Evolutionary conservation across 2,113 vertebrate species (phyloP).

Genomic region (Arothron firmamentum): DNA sequence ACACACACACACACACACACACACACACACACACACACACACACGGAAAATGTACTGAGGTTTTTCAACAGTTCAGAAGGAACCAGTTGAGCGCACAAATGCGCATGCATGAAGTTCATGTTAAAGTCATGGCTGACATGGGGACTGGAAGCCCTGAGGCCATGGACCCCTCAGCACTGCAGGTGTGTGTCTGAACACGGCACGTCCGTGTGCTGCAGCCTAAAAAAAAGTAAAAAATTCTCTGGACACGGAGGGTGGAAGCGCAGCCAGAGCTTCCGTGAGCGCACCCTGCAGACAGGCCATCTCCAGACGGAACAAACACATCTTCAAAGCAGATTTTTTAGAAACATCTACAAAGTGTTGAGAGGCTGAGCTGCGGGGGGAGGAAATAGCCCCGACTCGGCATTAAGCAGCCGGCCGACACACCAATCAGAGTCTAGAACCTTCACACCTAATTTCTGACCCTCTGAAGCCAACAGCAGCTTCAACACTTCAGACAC

Average conservation of each 20-base stretch:
- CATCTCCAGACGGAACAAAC: conserved; percentile 22
- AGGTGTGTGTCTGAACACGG: too few species aligned
- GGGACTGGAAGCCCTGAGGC: too few species aligned
- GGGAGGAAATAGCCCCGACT: conserved; percentile 1
- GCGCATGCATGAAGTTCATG: too few species aligned
- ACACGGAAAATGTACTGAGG: not conserved
- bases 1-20: too few species aligned
- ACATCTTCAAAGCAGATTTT: conserved; percentile 28
- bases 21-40: not conserved
- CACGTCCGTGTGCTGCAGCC: too few species aligned
- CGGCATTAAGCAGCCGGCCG: not conserved
- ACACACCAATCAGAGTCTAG: not conserved
- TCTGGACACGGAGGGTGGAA: too few species aligned
- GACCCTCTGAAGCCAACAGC: too few species aligned
- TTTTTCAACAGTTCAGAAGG: not conserved
- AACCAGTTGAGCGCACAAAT: not conserved
- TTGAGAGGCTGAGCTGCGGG: conserved; percentile 3
- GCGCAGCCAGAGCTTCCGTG: too few species aligned
- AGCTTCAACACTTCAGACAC: not conserved
- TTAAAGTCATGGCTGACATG: too few species aligned
- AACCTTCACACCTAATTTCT: not conserved
- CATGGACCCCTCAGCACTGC: too few species aligned
- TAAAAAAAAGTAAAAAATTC: too few species aligned
- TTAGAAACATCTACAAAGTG: conserved; percentile 46
- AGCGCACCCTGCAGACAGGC: not conserved